Percentiles rank a stretch among this genome's conserved stretches.
phyloP scores from a whole-genome alignment of 2,113 vertebrate genomes.

The Deroptyus accipitrinus region DNA sequence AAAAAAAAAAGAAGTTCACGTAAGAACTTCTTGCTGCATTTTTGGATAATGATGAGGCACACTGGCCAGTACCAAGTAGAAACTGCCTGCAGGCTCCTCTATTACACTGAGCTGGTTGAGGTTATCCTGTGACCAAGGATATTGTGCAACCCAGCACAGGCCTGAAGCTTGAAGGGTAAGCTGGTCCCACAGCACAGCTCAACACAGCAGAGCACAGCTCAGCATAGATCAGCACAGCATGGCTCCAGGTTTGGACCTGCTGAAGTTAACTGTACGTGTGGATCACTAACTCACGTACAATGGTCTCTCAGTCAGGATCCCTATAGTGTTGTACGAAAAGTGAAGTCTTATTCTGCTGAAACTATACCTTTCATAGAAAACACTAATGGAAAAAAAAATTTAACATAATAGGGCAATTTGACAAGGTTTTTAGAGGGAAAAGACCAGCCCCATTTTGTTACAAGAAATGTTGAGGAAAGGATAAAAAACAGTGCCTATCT shows the following conservation, averaged over 20 bases:
- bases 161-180: background rate
- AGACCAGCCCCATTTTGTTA: background rate
- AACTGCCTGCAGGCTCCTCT: background rate
- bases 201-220: background rate
- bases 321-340: background rate
- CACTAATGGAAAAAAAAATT: background rate
- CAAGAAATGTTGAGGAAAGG: background rate
- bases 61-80: background rate
- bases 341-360: background rate
- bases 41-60: background rate
- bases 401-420: background rate
- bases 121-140: background rate
- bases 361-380: background rate
- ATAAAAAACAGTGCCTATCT: background rate
- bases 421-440: background rate
- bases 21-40: background rate
- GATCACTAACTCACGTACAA: background rate
- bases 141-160: background rate
- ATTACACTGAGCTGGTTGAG: background rate
- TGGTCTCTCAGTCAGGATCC: background rate
- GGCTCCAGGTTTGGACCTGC: background rate
- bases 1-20: too few species aligned
- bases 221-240: background rate
- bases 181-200: background rate
- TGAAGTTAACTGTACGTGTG: background rate